Evolutionary conservation across 1,140 invertebrate species (phyloP).

Genomic region (Amyelois transitella): DNA sequence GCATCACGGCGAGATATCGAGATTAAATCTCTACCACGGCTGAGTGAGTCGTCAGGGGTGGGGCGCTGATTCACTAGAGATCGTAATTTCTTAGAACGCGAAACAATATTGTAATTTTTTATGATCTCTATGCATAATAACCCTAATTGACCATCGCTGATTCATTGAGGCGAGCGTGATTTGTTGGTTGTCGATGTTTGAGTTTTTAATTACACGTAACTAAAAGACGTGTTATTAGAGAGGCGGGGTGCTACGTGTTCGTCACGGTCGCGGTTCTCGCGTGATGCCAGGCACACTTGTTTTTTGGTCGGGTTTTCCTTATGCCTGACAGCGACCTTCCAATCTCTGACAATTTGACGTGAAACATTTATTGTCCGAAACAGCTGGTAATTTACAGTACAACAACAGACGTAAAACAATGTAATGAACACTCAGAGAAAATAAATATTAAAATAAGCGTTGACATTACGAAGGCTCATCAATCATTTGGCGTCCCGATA

Average conservation of each 20-base stretch:
- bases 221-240: conserved; percentile 54
- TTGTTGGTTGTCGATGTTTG: conserved; percentile 64
- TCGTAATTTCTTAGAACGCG: conserved; percentile 42
- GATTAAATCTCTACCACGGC: conserved; percentile 39
- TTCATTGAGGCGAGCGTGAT: conserved; percentile 49
- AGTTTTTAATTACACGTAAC: conserved; percentile 70
- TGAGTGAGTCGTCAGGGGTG: conserved; percentile 51
- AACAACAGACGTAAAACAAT: conserved; percentile 13
- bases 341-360: conserved; percentile 29
- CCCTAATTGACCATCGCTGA: conserved; percentile 60
- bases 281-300: conserved; percentile 14
- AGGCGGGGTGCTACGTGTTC: conserved; percentile 40
- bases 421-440: conserved; percentile 19
- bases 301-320: conserved; percentile 9
- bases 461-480: conserved; percentile 44
- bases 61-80: conserved; percentile 47
- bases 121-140: conserved; percentile 51
- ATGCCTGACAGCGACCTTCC: conserved; percentile 17
- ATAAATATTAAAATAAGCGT: conserved; percentile 49
- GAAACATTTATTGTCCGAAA: conserved; percentile 17
- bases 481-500: conserved; percentile 42
- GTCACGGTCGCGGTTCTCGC: conserved; percentile 38
- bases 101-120: conserved; percentile 53
- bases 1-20: conserved; percentile 47
- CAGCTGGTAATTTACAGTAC: conserved; percentile 13